These are phyloP conservation scores for Thecophora atra DNA, from an alignment of 2,888 invertebrate genomes.

Conservation along the genomic window DNA sequence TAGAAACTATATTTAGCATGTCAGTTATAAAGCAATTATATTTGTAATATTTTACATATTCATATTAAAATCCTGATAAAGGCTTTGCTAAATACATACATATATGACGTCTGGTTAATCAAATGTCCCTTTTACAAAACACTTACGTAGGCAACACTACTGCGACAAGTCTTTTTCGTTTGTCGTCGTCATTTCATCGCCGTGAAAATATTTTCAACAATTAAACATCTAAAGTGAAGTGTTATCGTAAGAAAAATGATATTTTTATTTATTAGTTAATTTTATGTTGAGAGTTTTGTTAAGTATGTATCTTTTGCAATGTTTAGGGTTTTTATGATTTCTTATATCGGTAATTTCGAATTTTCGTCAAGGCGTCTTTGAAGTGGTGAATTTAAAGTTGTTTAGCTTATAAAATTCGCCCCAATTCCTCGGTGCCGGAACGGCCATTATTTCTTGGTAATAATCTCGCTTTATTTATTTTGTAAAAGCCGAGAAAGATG, in stretches of 20 bases:
- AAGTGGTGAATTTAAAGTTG: constrained; percentile 2
- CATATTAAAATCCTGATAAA: not conserved
- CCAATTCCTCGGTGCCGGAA: not conserved
- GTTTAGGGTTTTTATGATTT: not conserved
- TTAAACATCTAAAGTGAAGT: constrained; percentile 14
- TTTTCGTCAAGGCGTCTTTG: constrained; percentile 7
- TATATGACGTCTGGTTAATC: too few species aligned
- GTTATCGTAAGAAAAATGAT: not conserved
- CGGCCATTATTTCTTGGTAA: not conserved
- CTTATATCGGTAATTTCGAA: not conserved
- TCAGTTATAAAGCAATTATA: not conserved
- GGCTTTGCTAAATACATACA: not conserved
- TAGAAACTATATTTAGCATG: not conserved
- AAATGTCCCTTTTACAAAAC: not conserved
- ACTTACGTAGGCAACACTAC: not conserved
- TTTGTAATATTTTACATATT: not conserved
- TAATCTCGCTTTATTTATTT: not conserved
- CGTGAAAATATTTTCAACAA: constrained; percentile 23
- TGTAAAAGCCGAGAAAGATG: constrained; percentile 21
- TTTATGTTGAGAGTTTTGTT: not conserved
- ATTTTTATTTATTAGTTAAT: not conserved
- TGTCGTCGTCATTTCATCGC: constrained; percentile 14
- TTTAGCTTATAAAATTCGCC: not conserved
- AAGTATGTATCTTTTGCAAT: not conserved
- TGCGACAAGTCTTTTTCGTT: constrained; percentile 7